Evolutionary conservation across 2,888 invertebrate species (phyloP).

Genomic region (Eristalinus sepulchralis): DNA sequence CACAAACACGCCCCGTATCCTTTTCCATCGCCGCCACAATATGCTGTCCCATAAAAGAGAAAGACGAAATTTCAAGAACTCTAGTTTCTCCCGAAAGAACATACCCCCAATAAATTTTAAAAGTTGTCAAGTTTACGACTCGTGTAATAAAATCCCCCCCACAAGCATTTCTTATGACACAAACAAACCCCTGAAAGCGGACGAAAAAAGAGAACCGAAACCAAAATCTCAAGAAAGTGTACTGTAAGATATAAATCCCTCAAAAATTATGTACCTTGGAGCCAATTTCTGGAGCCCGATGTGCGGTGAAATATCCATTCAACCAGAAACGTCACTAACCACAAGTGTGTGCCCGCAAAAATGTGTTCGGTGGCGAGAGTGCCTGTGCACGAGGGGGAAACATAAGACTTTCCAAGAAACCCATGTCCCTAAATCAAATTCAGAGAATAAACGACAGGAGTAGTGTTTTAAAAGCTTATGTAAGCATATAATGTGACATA

Average conservation of each 20-base stretch:
- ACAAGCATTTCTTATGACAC: constrained; percentile 2
- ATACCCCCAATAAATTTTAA: neutral
- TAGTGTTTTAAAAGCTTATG: neutral
- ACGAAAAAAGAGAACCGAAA: neutral
- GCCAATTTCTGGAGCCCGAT: constrained; percentile 32
- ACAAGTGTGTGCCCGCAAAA: constrained; percentile 5
- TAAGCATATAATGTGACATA: neutral
- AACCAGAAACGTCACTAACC: constrained; percentile 22
- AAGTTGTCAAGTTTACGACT: constrained; percentile 22
- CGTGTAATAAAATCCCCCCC: constrained; percentile 9
- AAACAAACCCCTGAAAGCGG: constrained; percentile 12
- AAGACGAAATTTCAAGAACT: neutral
- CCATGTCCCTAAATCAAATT: neutral
- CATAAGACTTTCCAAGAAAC: neutral
- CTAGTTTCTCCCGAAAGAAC: neutral
- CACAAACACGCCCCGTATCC: neutral
- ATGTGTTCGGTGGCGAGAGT: neutral
- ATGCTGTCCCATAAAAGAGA: neutral
- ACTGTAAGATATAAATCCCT: constrained; percentile 9
- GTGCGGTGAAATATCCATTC: constrained; percentile 28
- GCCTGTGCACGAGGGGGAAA: neutral
- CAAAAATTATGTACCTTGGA: constrained; percentile 28
- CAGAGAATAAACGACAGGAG: neutral
- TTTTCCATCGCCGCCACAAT: neutral
- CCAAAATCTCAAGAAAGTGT: neutral